Conservation (phyloP, 2,797 vertebrate genomes). For the Lophius americanus region DNA sequence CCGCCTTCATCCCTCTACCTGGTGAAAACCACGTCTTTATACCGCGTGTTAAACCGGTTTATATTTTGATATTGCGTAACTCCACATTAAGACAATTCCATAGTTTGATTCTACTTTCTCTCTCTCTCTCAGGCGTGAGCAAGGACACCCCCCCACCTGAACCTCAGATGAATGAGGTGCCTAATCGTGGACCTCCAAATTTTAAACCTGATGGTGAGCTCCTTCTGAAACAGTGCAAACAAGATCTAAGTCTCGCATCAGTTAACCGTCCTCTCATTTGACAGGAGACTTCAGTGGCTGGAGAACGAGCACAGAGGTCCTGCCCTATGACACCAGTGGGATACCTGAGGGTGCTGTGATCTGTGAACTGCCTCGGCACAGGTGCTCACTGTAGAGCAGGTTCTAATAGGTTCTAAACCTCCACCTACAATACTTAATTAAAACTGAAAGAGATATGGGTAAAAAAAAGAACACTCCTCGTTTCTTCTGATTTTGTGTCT, state of each 20-base stretch:
- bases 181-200: slow-evolving; percentile 54
- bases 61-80: too few species aligned
- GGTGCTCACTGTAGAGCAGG: background rate
- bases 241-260: background rate
- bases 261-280: background rate
- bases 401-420: background rate
- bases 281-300: slow-evolving; percentile 85
- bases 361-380: slow-evolving; percentile 70
- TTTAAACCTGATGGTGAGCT: slow-evolving; percentile 73
- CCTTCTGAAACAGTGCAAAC: background rate
- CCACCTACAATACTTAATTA: background rate
- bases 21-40: too few species aligned
- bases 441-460: too few species aligned
- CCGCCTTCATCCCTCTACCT: too few species aligned
- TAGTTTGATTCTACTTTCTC: background rate
- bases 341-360: slow-evolving; percentile 76
- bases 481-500: too few species aligned
- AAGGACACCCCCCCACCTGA: slow-evolving; percentile 74
- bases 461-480: too few species aligned
- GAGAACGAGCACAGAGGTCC: slow-evolving; percentile 75
- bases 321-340: slow-evolving; percentile 78
- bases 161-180: slow-evolving; percentile 42
- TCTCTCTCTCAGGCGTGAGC: slow-evolving; percentile 69
- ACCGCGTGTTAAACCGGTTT: too few species aligned
- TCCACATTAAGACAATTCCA: too few species aligned